Evolutionary conservation across 2,797 vertebrate species (phyloP).

Genomic region (Poeciliopsis infans): DNA sequence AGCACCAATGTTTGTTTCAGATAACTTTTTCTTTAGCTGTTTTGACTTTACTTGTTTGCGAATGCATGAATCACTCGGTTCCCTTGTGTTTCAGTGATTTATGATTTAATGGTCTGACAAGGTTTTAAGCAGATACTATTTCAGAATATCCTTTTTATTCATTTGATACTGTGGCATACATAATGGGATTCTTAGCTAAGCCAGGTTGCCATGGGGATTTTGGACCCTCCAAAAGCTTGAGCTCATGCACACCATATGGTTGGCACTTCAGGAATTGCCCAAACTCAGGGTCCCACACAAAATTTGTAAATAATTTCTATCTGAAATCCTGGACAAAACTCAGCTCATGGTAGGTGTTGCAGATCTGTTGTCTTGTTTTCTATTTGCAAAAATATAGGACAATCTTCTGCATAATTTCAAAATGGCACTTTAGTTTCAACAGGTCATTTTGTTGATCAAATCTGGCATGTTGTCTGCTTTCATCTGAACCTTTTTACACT

Average conservation of each 20-base stretch:
- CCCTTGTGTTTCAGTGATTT: background rate
- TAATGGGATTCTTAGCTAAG: background rate
- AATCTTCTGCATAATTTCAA: background rate
- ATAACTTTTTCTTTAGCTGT: background rate
- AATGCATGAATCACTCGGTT: background rate
- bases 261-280: background rate
- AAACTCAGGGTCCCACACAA: background rate
- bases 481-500: background rate
- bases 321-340: background rate
- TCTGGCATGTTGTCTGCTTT: background rate
- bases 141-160: background rate
- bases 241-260: background rate
- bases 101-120: background rate
- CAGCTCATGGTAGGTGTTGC: background rate
- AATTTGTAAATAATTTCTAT: background rate
- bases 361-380: background rate
- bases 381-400: background rate
- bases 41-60: background rate
- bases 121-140: background rate
- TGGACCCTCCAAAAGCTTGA: background rate
- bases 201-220: background rate
- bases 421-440: background rate
- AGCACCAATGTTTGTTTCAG: background rate
- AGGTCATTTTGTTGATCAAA: background rate
- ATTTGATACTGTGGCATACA: background rate